Percentiles rank a stretch among this genome's conserved stretches.
These are phyloP conservation scores for Battus philenor DNA, from an alignment of 1,140 invertebrate species.

Conservation along the genomic window DNA sequence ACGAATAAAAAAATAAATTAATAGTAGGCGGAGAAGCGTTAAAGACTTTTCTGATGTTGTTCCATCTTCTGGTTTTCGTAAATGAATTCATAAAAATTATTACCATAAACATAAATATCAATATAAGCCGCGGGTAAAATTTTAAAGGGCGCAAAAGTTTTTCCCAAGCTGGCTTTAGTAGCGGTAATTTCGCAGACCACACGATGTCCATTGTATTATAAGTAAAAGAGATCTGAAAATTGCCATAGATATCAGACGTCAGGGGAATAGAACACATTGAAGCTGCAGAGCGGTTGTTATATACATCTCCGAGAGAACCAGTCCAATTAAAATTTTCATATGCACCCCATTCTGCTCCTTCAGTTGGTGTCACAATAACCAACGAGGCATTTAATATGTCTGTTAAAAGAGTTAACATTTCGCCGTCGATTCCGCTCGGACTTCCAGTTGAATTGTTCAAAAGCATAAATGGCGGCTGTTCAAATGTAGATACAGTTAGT, in stretches of 20 bases:
- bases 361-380: conserved; percentile 24
- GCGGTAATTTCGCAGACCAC: conserved; percentile 37
- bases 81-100: conserved; percentile 32
- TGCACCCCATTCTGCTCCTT: conserved; percentile 30
- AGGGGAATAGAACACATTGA: conserved; percentile 42
- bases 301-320: conserved; percentile 46
- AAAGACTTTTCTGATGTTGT: conserved; percentile 24
- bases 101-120: conserved; percentile 35
- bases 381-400: conserved; percentile 42
- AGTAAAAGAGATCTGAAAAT: conserved; percentile 50
- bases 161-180: conserved; percentile 33
- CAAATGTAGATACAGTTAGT: conserved; percentile 40
- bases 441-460: conserved; percentile 27
- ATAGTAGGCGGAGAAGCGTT: conserved; percentile 28
- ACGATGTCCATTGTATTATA: conserved; percentile 54
- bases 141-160: conserved; percentile 48
- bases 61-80: conserved; percentile 25
- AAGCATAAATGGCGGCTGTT: conserved; percentile 51
- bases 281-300: conserved; percentile 30
- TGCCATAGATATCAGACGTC: conserved; percentile 33
- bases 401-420: conserved; percentile 34
- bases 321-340: conserved; percentile 47
- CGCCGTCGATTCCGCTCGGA: conserved; percentile 35
- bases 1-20: conserved; percentile 46
- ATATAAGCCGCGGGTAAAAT: conserved; percentile 24